Percentiles rank a stretch among this genome's conserved stretches.
Evolutionary conservation across 2,797 vertebrate genomes (phyloP).

Genomic region (Chelmon rostratus): DNA sequence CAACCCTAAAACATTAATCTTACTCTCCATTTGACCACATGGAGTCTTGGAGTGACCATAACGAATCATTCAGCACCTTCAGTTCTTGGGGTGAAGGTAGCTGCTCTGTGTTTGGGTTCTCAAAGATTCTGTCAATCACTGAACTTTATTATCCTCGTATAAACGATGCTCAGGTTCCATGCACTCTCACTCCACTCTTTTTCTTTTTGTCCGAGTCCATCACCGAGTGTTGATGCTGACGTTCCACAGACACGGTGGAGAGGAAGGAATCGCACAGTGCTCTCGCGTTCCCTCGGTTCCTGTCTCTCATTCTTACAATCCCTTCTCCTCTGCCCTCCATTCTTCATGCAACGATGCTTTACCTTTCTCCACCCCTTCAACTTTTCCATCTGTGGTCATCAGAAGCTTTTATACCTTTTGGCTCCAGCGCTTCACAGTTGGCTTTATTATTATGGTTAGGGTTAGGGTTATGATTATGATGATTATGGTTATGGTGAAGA

Average conservation of each 20-base stretch:
- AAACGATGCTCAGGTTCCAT: slow-evolving; percentile 15
- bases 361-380: neutral
- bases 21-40: neutral
- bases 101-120: slow-evolving; percentile 20
- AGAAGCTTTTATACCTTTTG: neutral
- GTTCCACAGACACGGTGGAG: slow-evolving; percentile 27
- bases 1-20: neutral
- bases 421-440: neutral
- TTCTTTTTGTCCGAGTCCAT: no score
- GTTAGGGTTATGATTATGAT: no score
- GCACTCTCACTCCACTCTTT: neutral
- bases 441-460: neutral
- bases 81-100: slow-evolving; percentile 8
- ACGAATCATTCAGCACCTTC: slow-evolving; percentile 7
- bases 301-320: slow-evolving; percentile 14
- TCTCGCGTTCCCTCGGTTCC: slow-evolving; percentile 30
- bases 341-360: slow-evolving; percentile 7
- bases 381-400: slow-evolving; percentile 9
- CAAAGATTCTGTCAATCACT: slow-evolving; percentile 42
- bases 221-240: slow-evolving; percentile 52
- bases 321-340: neutral
- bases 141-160: slow-evolving; percentile 45
- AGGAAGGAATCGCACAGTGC: slow-evolving; percentile 42
- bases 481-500: neutral
- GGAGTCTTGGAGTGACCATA: neutral